Evolutionary conservation across 2,113 vertebrate species (phyloP).

Genomic region (Chelonoidis abingdonii): DNA sequence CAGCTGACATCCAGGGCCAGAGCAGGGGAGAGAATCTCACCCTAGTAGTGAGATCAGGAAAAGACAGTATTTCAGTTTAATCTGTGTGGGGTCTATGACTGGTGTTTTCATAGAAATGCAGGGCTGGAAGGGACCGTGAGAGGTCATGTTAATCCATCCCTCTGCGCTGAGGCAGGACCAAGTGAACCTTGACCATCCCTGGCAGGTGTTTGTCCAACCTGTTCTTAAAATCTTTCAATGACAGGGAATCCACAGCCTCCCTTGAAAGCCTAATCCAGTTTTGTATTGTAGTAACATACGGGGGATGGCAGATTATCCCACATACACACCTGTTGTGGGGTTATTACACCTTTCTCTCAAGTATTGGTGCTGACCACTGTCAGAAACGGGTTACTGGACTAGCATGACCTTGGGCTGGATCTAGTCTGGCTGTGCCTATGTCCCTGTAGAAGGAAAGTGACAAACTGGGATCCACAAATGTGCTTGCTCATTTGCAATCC

Average conservation of each 20-base stretch:
- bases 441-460: background rate
- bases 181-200: background rate
- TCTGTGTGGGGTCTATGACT: fast-evolving
- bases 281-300: background rate
- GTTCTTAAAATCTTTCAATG: background rate
- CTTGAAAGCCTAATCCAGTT: background rate
- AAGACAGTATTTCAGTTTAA: background rate
- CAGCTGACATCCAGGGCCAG: background rate
- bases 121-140: background rate
- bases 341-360: background rate
- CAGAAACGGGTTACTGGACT: background rate
- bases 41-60: background rate
- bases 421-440: background rate
- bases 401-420: too few relatives aligned
- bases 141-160: background rate
- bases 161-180: background rate
- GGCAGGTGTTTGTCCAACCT: background rate
- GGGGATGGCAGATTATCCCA: background rate
- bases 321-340: background rate
- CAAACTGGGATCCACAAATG: conserved; percentile 15
- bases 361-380: background rate
- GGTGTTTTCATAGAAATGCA: background rate
- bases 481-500: conserved; percentile 24
- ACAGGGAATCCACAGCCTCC: background rate
- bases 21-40: background rate